Base-by-base conservation (phyloP, 2,113 vertebrate genomes). In the Toxostoma redivivum region DNA sequence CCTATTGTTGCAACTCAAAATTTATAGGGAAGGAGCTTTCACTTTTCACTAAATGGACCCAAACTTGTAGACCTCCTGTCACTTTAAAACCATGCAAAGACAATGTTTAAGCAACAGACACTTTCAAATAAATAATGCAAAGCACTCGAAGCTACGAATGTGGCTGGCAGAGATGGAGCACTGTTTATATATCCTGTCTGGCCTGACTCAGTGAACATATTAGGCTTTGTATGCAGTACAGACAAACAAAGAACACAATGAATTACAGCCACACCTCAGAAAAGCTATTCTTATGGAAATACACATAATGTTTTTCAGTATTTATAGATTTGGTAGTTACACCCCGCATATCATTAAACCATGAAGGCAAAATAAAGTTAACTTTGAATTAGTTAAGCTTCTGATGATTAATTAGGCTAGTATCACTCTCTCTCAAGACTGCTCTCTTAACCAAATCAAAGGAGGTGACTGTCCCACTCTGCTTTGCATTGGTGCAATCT, bases 41-140 rank as follows among this genome's bases (percentile, higher is more conserved):
- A 7, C 60, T 92, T 94, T 95, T 51, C 58, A 60, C 66, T 91
- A 93, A 72, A 84, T 31, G 69, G 40, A 78, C 56, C 51, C 82
- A 58, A 95, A 91, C 72, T 30, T 58, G 64, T 96, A 95, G 54
- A 51, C 35, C 81, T 92, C 81, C 79, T 64, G 11, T n/a, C 51
- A 88, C 78, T 95, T 97, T 37, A 87, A 96, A 97, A 91, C n/a
- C 72, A 85, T 17, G 83, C 60, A 95, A 97, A 97, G 82, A 67
- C 85, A 91, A 27, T 61, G 56, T 89, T 96, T 96, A 95, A 91
- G 28, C 60, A 94, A 94, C 31, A 95, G 76, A 93, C 56, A 77
- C 77, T 80, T 92, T 70, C 62, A 95, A 96, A 95, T 96, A 95
- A 96, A 95, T 94, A 95, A 96, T 92, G 76, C 54, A 94, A 94